These are phyloP conservation scores for Drosophila lowei DNA, from an alignment of 1,140 invertebrate genomes.

Conservation along the genomic window DNA sequence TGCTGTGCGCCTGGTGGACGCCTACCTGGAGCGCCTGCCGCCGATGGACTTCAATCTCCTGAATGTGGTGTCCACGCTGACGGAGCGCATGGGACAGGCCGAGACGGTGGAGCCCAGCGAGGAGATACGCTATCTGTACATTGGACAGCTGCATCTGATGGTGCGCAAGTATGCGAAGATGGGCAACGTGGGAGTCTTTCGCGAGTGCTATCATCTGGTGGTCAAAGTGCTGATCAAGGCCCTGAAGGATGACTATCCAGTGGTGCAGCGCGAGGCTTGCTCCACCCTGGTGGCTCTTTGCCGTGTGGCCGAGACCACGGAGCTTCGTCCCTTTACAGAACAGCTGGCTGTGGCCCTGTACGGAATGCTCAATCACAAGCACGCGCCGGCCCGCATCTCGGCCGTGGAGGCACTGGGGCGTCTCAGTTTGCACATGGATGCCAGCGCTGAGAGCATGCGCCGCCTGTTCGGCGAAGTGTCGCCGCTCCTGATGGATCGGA, in stretches of 20 bases:
- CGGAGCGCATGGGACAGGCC: slow-evolving; percentile 89
- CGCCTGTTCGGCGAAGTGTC: slow-evolving; percentile 71
- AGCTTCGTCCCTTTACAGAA: slow-evolving; percentile 90
- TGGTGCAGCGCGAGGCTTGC: slow-evolving; percentile 91
- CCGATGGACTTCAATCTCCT: slow-evolving; percentile 88
- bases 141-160: slow-evolving; percentile 87
- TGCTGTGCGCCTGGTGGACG: slow-evolving; percentile 84
- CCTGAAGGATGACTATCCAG: slow-evolving; percentile 89
- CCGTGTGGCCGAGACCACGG: slow-evolving; percentile 85
- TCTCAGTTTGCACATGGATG: slow-evolving; percentile 84
- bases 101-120: slow-evolving; percentile 93
- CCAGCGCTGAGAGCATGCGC: slow-evolving; percentile 84
- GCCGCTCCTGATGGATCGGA: slow-evolving; percentile 88
- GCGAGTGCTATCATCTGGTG: slow-evolving; percentile 87
- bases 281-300: slow-evolving; percentile 87
- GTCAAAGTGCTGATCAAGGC: slow-evolving; percentile 89
- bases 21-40: slow-evolving; percentile 84
- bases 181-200: slow-evolving; percentile 55
- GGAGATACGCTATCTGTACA: slow-evolving; percentile 90
- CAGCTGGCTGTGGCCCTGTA: slow-evolving; percentile 89
- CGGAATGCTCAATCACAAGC: slow-evolving; percentile 90
- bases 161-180: slow-evolving; percentile 85
- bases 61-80: slow-evolving; percentile 90
- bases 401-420: slow-evolving; percentile 89
- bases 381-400: slow-evolving; percentile 89